Percentiles rank a stretch among this genome's conserved stretches.
These are phyloP conservation scores for Encarsia formosa DNA, from an alignment of 2,888 invertebrate genomes.

Conservation along the genomic window DNA sequence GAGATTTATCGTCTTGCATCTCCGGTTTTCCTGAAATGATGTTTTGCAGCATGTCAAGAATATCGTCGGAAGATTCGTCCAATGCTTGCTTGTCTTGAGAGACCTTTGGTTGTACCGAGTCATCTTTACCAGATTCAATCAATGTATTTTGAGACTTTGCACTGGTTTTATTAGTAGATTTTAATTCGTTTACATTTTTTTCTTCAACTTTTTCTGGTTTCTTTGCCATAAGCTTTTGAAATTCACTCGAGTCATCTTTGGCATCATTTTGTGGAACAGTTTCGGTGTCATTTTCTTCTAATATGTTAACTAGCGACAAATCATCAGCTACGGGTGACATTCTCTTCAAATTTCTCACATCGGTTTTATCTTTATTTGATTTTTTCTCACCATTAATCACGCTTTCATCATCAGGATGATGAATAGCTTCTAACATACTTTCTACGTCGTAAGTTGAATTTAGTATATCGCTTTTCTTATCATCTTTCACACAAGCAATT, in stretches of 20 bases:
- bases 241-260: constrained; percentile 15
- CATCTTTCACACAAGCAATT: constrained; percentile 30
- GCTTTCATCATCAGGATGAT: constrained; percentile 46
- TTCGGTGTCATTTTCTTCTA: constrained; percentile 37
- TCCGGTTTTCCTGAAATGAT: constrained; percentile 54
- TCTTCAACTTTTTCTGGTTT: constrained; percentile 12
- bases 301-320: constrained; percentile 47
- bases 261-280: constrained; percentile 30
- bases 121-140: constrained; percentile 10
- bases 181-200: constrained; percentile 19
- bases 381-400: constrained; percentile 38
- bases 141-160: constrained; percentile 1
- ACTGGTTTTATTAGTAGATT: constrained; percentile 8
- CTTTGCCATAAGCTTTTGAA: constrained; percentile 19
- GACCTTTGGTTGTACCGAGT: constrained; percentile 7
- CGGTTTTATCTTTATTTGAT: constrained; percentile 32
- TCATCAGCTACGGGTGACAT: constrained; percentile 48
- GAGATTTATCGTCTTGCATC: constrained; percentile 44
- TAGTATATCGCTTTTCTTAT: constrained; percentile 43
- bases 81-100: constrained; percentile 35
- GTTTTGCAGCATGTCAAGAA: constrained; percentile 67
- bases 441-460: constrained; percentile 51
- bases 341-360: constrained; percentile 39
- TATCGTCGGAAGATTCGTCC: constrained; percentile 64
- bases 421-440: constrained; percentile 50